Evolutionary conservation across 2,888 invertebrate genomes (phyloP).

Genomic region (Acanthosepion pharaonis): DNA sequence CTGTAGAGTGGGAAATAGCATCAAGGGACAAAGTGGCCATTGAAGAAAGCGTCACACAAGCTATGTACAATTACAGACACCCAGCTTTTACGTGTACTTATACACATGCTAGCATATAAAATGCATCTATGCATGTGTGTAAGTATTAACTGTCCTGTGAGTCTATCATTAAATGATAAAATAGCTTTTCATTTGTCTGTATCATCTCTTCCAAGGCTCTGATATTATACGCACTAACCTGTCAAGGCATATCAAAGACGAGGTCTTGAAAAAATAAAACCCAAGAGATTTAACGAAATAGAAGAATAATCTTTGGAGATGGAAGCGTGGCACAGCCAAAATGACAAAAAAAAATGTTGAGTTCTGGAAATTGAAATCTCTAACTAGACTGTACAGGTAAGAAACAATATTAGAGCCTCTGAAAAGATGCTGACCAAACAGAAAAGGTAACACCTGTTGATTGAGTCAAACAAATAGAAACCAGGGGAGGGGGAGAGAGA

Average conservation of each 20-base stretch:
- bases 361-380: constrained; percentile 33
- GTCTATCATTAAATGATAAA: neutral
- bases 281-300: neutral
- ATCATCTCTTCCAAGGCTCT: neutral
- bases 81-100: too few relatives aligned
- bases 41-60: neutral
- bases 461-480: neutral
- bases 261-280: constrained; percentile 33
- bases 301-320: neutral
- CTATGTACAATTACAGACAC: neutral
- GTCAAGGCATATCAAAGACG: constrained; percentile 14
- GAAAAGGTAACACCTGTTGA: neutral
- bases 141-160: constrained; percentile 2
- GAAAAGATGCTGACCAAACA: neutral
- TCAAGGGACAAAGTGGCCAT: constrained; percentile 20
- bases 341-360: neutral
- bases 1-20: neutral
- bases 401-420: constrained; percentile 33
- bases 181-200: neutral
- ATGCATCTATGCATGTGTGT: neutral
- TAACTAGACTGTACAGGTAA: constrained; percentile 4
- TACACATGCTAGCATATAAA: neutral
- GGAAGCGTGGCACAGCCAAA: constrained; percentile 33
- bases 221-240: neutral
- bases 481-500: too few relatives aligned